These are phyloP conservation scores for Heliocidaris tuberculata DNA, from an alignment of 35 echinoderm and acorn worm species.

Conservation along the genomic window DNA sequence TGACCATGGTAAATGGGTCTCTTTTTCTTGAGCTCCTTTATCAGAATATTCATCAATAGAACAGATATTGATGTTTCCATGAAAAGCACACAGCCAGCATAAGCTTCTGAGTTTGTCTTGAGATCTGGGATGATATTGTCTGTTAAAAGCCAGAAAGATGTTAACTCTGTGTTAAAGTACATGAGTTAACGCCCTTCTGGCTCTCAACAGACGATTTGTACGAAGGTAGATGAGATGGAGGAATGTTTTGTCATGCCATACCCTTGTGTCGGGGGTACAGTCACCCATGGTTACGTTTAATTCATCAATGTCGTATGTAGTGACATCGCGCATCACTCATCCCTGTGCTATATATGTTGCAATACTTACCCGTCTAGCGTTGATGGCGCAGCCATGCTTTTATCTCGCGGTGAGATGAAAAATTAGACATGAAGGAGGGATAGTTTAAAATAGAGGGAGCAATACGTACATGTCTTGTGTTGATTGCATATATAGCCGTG, in stretches of 20 bases:
- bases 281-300: neutral
- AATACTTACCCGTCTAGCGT: neutral
- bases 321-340: neutral
- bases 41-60: too few species aligned
- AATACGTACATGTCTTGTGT: neutral
- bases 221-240: neutral
- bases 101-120: too few species aligned
- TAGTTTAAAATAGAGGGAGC: neutral
- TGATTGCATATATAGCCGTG: neutral
- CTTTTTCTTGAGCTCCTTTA: too few species aligned
- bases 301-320: neutral
- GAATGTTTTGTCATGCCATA: neutral
- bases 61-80: too few species aligned
- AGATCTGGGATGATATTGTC: too few species aligned
- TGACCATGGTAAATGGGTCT: too few species aligned
- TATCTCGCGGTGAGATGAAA: neutral
- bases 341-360: slow-evolving; percentile 1
- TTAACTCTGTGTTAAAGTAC: too few species aligned
- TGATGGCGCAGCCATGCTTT: neutral
- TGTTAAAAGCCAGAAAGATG: too few species aligned
- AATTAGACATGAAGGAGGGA: neutral
- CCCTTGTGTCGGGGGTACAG: neutral
- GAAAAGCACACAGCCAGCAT: too few species aligned
- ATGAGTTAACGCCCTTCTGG: too few species aligned
- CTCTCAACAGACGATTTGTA: neutral